Evolutionary conservation across 1,140 invertebrate species (phyloP).

Genomic region (Drosophila aff.): DNA sequence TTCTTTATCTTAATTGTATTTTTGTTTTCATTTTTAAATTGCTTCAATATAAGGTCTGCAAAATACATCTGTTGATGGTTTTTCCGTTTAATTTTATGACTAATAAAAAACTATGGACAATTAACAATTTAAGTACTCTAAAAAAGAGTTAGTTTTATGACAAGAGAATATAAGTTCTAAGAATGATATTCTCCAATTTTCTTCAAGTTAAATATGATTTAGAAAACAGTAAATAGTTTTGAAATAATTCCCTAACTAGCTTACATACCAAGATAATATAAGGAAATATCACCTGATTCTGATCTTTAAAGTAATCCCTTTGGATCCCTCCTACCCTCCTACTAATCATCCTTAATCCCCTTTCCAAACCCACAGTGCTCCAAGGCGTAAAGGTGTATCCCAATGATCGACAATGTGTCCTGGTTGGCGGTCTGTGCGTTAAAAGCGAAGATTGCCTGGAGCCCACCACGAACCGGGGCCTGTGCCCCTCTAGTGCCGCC

Average conservation of each 20-base stretch:
- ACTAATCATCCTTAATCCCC: neutral
- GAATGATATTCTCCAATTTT: neutral
- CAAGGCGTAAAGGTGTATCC: constrained; percentile 76
- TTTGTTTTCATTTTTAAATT: neutral
- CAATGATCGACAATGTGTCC: constrained; percentile 73
- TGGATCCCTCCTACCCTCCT: neutral
- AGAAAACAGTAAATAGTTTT: neutral
- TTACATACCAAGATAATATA: too few species aligned
- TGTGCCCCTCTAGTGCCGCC: constrained; percentile 75
- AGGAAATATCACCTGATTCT: neutral
- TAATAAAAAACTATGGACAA: neutral
- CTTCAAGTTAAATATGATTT: neutral
- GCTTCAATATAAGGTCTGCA: neutral
- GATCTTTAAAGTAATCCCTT: neutral
- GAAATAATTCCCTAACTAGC: too few species aligned
- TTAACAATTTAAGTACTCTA: neutral
- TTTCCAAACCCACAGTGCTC: constrained; percentile 47
- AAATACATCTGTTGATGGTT: neutral
- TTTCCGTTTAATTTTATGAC: neutral
- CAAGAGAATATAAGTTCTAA: too few species aligned
- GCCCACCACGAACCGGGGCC: constrained; percentile 68
- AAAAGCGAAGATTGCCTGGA: constrained; percentile 67
- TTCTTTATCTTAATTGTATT: neutral
- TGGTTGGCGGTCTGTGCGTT: constrained; percentile 82
- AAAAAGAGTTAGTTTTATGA: neutral